phyloP scores from a whole-genome alignment of 2,888 invertebrate genomes.

The Drosophila sordidapex region DNA sequence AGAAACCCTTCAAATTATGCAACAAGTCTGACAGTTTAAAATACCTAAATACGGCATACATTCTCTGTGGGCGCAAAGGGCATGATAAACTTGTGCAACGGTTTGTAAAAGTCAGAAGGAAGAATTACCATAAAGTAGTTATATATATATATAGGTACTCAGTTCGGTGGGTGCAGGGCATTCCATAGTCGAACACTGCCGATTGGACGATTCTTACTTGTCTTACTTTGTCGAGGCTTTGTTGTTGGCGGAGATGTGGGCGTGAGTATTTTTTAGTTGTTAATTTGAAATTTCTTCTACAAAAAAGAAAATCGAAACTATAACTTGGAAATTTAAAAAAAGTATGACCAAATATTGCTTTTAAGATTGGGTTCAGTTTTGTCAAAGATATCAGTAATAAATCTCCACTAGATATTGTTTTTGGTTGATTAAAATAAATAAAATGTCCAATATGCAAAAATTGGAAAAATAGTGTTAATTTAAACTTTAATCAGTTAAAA shows the following conservation, averaged over 20 bases:
- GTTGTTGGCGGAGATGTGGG: slow-evolving; percentile 5
- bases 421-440: background rate
- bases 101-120: background rate
- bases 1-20: slow-evolving; percentile 62
- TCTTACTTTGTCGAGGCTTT: background rate
- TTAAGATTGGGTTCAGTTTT: background rate
- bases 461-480: background rate
- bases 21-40: slow-evolving; percentile 63
- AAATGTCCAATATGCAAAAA: background rate
- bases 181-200: background rate
- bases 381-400: too few relatives aligned
- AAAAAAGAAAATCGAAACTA: background rate
- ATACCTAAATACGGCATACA: background rate
- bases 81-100: background rate
- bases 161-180: background rate
- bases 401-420: too few relatives aligned
- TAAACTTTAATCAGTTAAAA: background rate
- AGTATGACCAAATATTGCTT: background rate
- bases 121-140: background rate
- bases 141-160: background rate
- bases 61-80: background rate
- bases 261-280: slow-evolving; percentile 8
- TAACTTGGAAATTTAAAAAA: background rate
- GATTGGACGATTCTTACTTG: background rate
- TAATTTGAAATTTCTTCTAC: background rate